These are phyloP conservation scores for Antrozous pallidus DNA, from an alignment of 2,797 vertebrate genomes.

Conservation along the genomic window DNA sequence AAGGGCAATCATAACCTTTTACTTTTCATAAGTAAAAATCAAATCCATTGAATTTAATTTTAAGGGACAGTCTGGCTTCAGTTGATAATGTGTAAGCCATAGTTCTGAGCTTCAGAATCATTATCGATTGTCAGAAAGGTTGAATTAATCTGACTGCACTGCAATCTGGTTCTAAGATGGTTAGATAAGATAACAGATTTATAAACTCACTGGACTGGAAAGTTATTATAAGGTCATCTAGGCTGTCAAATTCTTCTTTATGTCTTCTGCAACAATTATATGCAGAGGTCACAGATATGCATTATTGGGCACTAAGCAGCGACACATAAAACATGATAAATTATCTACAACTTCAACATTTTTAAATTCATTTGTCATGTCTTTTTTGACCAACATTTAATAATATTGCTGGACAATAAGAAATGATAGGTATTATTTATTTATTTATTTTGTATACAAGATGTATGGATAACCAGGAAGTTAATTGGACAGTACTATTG, in stretches of 20 bases:
- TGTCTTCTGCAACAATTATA: not conserved
- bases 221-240: not conserved
- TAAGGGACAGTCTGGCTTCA: not conserved
- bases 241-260: not conserved
- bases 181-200: constrained; percentile 50
- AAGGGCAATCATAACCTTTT: not conserved
- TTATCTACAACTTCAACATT: not conserved
- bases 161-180: constrained; percentile 1
- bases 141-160: constrained; percentile 28
- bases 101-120: constrained; percentile 18
- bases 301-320: not conserved
- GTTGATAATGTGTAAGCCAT: constrained; percentile 30
- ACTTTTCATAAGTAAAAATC: not conserved
- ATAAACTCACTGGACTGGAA: not conserved
- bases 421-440: not conserved
- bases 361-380: not conserved
- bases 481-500: not conserved
- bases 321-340: not conserved
- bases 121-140: constrained; percentile 27
- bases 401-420: not conserved
- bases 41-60: not conserved
- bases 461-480: not conserved
- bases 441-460: not conserved
- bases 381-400: not conserved
- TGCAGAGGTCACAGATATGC: not conserved